Percentiles rank a stretch among this genome's conserved stretches.
Evolutionary conservation across 1,140 invertebrate genomes (phyloP).

Genomic region (Platorchestia sp.): DNA sequence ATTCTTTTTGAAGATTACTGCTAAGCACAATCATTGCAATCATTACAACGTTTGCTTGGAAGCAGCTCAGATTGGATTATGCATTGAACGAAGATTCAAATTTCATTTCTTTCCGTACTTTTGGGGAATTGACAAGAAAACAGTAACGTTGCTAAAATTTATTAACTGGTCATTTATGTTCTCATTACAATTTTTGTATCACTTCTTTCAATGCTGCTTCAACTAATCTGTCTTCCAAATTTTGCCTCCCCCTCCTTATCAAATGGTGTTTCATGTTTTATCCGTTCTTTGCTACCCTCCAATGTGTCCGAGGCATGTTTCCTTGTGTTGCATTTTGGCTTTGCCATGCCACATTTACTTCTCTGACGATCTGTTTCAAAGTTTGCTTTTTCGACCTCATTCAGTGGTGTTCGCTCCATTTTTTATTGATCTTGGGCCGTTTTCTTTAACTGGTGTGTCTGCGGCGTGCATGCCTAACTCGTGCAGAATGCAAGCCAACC

Average conservation of each 20-base stretch:
- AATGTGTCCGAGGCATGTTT: background rate
- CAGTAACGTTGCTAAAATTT: background rate
- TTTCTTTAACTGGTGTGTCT: constrained; percentile 15
- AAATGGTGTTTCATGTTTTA: background rate
- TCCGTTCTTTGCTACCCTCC: background rate
- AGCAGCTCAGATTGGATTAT: background rate
- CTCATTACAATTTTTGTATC: background rate
- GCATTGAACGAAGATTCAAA: background rate
- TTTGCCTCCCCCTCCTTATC: background rate
- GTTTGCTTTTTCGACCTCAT: background rate
- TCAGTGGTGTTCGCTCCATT: background rate
- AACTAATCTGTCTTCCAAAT: background rate
- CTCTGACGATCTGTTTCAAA: background rate
- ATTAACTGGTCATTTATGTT: background rate
- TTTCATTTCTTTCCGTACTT: background rate
- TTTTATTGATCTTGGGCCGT: background rate
- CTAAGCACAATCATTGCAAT: too few relatives aligned
- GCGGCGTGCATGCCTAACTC: constrained; percentile 9
- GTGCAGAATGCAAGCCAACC: constrained; percentile 59
- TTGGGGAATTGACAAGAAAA: background rate
- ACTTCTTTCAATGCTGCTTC: background rate
- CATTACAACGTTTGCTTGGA: background rate
- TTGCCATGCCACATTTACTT: background rate
- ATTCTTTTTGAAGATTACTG: too few relatives aligned
- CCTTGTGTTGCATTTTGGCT: background rate